Evolutionary conservation across 1,140 invertebrate species (phyloP).

Genomic region (Anadara kagoshimensis): DNA sequence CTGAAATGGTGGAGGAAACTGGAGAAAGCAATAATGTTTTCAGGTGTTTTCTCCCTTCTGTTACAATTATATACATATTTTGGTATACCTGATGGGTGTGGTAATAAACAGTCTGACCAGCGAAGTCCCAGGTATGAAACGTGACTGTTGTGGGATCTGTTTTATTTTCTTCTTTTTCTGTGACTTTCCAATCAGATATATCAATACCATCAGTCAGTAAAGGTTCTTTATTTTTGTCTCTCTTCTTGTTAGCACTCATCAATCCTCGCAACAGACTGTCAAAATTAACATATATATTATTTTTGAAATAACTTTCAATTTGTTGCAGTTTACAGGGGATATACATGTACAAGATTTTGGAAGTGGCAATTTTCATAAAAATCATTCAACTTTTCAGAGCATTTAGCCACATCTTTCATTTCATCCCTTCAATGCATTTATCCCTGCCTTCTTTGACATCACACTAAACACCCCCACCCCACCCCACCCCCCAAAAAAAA

Average conservation of each 20-base stretch:
- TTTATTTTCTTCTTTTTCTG: slow-evolving; percentile 31
- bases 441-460: too few species aligned
- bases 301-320: too few species aligned
- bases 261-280: slow-evolving; percentile 5
- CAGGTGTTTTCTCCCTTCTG: not conserved
- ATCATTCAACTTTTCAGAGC: too few species aligned
- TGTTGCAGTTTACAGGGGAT: too few species aligned
- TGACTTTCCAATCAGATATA: slow-evolving; percentile 66
- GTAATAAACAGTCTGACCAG: slow-evolving; percentile 35
- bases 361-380: too few species aligned
- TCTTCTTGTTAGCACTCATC: not conserved
- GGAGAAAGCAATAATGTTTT: not conserved
- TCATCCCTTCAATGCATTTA: too few species aligned
- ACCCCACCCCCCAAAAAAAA: too few species aligned
- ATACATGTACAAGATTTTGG: too few species aligned
- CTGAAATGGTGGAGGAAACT: not conserved
- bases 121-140: slow-evolving; percentile 73
- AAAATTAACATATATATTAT: too few species aligned
- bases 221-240: not conserved
- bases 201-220: slow-evolving; percentile 66
- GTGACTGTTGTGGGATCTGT: slow-evolving; percentile 61
- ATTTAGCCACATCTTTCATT: too few species aligned
- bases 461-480: too few species aligned
- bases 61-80: not conserved
- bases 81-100: not conserved